Evolutionary conservation across 2,888 invertebrate species (phyloP), one percentile per base, ranked within the genome.

Genomic region (Coelogynopora nodosa): DNA sequence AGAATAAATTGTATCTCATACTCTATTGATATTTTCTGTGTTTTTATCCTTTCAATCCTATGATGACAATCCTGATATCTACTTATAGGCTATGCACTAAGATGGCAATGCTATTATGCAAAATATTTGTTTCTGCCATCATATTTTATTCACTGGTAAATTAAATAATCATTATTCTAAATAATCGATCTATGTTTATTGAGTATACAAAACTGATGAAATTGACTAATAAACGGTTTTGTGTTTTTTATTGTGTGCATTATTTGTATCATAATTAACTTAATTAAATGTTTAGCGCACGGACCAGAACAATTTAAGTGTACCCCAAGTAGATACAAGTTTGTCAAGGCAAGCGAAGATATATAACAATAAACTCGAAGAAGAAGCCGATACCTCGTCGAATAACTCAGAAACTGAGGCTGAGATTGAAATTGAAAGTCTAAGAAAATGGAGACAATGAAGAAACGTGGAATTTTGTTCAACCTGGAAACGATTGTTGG

Each of bases 251-350:
- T 74, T 26, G 74, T 74, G 74, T 74, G 49, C 2, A 74, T 26
- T n/a, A 13, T 74, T 74, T 74, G 2, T 74, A 74, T 74, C 74
- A 23, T 74, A 74, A 74, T 74, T 74, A 5, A 74, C 74, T 74
- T 2, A 74, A 13, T 49, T 10, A 74, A 13, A 74, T 74, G 74
- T 10, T 26, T 74, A 74, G 74, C 18, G 49, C 49, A 49, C n/a
- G n/a, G n/a, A n/a, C n/a, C n/a, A n/a, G 49, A 18, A 49, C 5
- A 18, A 49, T 49, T 49, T 49, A 49, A 18, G 49, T 49, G 18
- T 49, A 5, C 49, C 5, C 49, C 49, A 49, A 49, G 49, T 49
- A 49, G 49, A 49, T 49, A 49, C 49, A 18, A 18, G 49, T 49
- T 49, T 49, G 49, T 13, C 49, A 18, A 49, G 49, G 49, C 5